phyloP scores from a whole-genome alignment of 2,797 vertebrate genomes.

The Glossophaga mutica region DNA sequence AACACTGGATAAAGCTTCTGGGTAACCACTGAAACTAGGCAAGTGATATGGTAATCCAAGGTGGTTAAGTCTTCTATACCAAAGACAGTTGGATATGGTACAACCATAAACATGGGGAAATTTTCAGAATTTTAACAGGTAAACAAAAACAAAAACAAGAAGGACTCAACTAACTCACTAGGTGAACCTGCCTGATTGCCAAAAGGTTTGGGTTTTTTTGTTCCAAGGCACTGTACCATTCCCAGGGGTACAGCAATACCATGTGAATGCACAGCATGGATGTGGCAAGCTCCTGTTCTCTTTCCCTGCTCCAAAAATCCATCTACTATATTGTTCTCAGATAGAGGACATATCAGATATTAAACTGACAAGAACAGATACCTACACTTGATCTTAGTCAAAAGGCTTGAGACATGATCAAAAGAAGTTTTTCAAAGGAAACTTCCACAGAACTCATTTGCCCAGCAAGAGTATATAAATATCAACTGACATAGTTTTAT shows the following conservation, averaged over 20 bases:
- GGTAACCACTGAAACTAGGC: background rate
- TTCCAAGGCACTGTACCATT: no score
- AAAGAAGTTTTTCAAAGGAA: constrained; percentile 46
- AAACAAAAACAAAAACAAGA: background rate
- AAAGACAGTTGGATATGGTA: background rate
- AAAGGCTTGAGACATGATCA: background rate
- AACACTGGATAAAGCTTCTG: background rate
- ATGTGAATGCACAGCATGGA: no score
- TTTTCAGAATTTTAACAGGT: background rate
- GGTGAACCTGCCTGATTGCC: constrained; percentile 1
- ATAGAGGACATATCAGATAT: background rate
- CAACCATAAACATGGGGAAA: background rate
- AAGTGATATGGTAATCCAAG: constrained; percentile 23
- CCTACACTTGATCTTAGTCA: background rate
- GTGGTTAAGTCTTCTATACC: background rate
- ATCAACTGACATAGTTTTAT: constrained; percentile 15
- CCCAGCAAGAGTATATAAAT: constrained; percentile 4
- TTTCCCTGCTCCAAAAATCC: no score
- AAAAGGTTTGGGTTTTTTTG: background rate
- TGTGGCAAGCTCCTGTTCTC: no score
- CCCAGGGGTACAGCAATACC: no score
- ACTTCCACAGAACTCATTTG: constrained; percentile 10
- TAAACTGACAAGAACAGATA: background rate
- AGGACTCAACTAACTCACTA: background rate
- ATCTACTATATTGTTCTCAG: background rate